Evolutionary conservation across 2,888 invertebrate species (phyloP).

Genomic region (Xylota sylvarum): DNA sequence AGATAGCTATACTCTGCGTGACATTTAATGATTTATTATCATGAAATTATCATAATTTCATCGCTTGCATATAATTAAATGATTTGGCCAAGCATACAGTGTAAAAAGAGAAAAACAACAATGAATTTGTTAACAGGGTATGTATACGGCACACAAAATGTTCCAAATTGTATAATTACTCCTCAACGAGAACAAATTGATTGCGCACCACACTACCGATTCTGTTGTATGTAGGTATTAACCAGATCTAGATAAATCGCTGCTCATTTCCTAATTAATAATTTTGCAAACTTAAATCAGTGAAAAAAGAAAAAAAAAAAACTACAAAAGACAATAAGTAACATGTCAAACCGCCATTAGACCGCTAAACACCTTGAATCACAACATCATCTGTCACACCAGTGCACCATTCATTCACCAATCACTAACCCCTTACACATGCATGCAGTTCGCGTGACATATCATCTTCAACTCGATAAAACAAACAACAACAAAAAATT

Average conservation of each 20-base stretch:
- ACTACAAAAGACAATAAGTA: constrained; percentile 37
- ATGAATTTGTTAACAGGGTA: constrained; percentile 62
- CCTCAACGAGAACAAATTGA: constrained; percentile 65
- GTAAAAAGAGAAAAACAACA: constrained; percentile 65
- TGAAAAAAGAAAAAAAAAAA: too few species aligned
- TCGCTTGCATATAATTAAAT: constrained; percentile 61
- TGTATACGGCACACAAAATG: constrained; percentile 11
- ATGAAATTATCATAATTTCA: constrained; percentile 67
- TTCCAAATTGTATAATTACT: constrained; percentile 43
- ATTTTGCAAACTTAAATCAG: constrained; percentile 41
- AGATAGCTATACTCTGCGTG: constrained; percentile 45
- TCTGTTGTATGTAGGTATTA: constrained; percentile 21
- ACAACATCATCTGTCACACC: constrained; percentile 69
- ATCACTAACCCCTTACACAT: constrained; percentile 33
- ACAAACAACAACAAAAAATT: constrained; percentile 19
- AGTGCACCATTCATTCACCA: constrained; percentile 14
- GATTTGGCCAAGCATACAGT: constrained; percentile 67
- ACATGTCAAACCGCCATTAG: constrained; percentile 72
- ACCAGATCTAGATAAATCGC: constrained; percentile 66
- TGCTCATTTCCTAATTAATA: constrained; percentile 72
- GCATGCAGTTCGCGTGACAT: constrained; percentile 60
- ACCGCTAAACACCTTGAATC: constrained; percentile 69
- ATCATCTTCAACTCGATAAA: constrained; percentile 59
- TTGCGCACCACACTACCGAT: constrained; percentile 27
- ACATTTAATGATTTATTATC: constrained; percentile 70